phyloP scores from a whole-genome alignment of 2,888 invertebrate species.

The Pheosia tremula region DNA sequence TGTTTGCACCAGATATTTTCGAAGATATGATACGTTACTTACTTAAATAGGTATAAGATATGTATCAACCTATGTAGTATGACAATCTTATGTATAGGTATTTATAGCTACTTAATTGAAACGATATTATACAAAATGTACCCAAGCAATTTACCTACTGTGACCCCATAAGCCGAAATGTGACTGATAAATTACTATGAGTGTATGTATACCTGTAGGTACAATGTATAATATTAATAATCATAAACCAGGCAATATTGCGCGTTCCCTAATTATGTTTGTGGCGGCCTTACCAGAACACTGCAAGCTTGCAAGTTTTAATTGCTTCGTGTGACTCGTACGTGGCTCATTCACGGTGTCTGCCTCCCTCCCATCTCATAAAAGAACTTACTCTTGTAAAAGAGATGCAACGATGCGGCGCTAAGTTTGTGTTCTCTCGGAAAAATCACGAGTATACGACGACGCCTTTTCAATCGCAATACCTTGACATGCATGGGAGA shows the following conservation, averaged over 20 bases:
- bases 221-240: conserved; percentile 4
- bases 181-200: no score
- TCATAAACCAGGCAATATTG: conserved; percentile 28
- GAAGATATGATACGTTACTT: no score
- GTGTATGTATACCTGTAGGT: no score
- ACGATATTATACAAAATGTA: no score
- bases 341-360: conserved; percentile 49
- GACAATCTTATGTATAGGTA: no score
- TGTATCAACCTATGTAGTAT: no score
- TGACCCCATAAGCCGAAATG: no score
- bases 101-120: no score
- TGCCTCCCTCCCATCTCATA: conserved; percentile 48
- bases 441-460: conserved; percentile 44
- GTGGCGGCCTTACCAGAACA: conserved; percentile 33
- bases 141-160: no score
- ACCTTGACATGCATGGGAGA: conserved; percentile 39
- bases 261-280: conserved; percentile 44
- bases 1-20: no score
- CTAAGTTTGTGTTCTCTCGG: conserved; percentile 49
- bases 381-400: conserved; percentile 56
- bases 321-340: conserved; percentile 58
- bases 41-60: no score
- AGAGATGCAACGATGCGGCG: conserved; percentile 50
- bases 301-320: conserved; percentile 57
- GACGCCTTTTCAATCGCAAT: conserved; percentile 51